phyloP scores from a whole-genome alignment of 2,797 vertebrate genomes.

The Bucorvus abyssinicus region DNA sequence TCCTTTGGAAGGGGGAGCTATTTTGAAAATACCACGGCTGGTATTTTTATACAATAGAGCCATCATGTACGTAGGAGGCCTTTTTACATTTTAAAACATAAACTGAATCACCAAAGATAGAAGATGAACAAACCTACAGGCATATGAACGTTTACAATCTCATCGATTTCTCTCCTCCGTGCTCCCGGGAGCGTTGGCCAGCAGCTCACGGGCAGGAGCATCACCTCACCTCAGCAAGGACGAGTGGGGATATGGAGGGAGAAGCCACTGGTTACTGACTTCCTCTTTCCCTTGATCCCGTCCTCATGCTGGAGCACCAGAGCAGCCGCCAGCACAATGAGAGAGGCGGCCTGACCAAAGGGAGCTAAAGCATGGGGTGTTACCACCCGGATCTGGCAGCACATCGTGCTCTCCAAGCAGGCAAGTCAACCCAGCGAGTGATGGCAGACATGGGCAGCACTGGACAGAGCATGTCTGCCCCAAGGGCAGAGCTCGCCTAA shows the following conservation, averaged over 20 bases:
- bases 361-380: background rate
- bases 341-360: background rate
- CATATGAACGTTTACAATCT: background rate
- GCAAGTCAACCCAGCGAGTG: accelerated
- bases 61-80: constrained; percentile 62
- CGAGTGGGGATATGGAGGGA: background rate
- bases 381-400: accelerated
- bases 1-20: background rate
- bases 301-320: accelerated
- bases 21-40: constrained; percentile 30
- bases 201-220: background rate
- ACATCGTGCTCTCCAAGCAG: background rate
- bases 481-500: background rate
- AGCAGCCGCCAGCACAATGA: background rate
- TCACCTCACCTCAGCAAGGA: background rate
- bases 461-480: background rate
- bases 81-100: constrained; percentile 53
- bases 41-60: constrained; percentile 65
- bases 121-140: constrained; percentile 37
- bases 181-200: accelerated
- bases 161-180: background rate
- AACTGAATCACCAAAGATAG: constrained; percentile 43
- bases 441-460: background rate
- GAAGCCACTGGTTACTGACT: background rate
- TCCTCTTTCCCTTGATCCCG: background rate